Conservation (phyloP, 1,140 invertebrate species). For the Battus philenor region DNA sequence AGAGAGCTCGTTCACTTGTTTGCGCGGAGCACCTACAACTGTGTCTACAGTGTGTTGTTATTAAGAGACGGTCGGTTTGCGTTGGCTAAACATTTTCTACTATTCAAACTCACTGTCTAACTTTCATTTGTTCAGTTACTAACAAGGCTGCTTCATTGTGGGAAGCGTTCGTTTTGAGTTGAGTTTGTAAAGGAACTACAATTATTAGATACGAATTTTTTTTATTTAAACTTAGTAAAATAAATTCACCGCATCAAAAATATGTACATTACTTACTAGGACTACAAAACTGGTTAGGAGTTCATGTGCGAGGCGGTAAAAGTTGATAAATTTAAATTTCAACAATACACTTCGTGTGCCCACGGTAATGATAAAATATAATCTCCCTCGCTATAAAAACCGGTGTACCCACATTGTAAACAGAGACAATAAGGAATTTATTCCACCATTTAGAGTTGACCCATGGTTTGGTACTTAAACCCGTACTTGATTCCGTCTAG, state of each 20-base stretch:
- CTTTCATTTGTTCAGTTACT: constrained; percentile 8
- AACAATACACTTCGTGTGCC: constrained; percentile 10
- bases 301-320: not conserved
- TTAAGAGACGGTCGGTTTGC: constrained; percentile 10
- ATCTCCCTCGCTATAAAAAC: constrained; percentile 28
- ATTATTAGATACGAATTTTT: too few species aligned
- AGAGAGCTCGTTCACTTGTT: constrained; percentile 21
- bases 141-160: constrained; percentile 8
- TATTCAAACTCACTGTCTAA: constrained; percentile 9
- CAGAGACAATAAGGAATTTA: constrained; percentile 37
- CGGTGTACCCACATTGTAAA: constrained; percentile 36
- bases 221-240: too few species aligned
- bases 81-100: constrained; percentile 12
- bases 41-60: constrained; percentile 2
- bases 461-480: constrained; percentile 17
- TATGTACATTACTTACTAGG: constrained; percentile 6
- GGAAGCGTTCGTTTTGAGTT: too few species aligned
- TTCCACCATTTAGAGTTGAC: constrained; percentile 28
- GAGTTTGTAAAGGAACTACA: too few species aligned
- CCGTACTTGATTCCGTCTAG: constrained; percentile 18
- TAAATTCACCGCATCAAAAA: too few species aligned
- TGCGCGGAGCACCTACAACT: constrained; percentile 10
- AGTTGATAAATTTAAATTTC: constrained; percentile 9
- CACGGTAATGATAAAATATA: constrained; percentile 13
- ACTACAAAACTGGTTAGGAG: not conserved